Evolutionary conservation across 2,888 invertebrate genomes (phyloP).

Genomic region (Hymenopus coronatus): DNA sequence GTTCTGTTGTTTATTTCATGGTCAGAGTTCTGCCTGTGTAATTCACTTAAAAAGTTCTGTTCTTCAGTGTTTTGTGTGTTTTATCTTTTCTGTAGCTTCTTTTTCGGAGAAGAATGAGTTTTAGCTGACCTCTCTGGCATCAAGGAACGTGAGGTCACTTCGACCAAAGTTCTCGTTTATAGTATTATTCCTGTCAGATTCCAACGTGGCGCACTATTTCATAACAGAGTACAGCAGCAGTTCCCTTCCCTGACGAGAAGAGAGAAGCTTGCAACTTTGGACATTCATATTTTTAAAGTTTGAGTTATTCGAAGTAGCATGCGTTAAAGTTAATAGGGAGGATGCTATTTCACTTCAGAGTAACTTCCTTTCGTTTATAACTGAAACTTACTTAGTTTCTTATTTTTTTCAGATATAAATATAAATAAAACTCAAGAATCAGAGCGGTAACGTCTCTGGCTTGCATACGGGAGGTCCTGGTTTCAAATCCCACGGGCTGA

Average conservation of each 20-base stretch:
- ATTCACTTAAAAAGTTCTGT: background rate
- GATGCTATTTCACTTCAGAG: too few species aligned
- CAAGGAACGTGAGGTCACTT: background rate
- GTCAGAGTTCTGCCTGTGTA: too few species aligned
- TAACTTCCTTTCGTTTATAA: too few species aligned
- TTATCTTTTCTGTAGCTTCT: background rate
- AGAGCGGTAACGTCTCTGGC: too few species aligned
- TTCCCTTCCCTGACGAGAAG: background rate
- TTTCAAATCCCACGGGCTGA: too few species aligned
- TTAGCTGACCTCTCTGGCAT: background rate
- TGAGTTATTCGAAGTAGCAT: too few species aligned
- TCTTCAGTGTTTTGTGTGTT: background rate
- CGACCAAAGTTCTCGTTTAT: background rate
- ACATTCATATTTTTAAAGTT: background rate
- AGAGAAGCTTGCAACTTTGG: background rate
- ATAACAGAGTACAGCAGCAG: background rate
- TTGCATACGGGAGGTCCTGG: too few species aligned
- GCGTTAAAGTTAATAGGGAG: too few species aligned
- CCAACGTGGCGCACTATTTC: background rate
- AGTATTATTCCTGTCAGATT: background rate
- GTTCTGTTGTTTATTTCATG: too few species aligned
- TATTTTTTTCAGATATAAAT: too few species aligned
- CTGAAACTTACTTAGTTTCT: too few species aligned
- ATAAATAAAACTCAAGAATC: too few species aligned
- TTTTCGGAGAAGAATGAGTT: background rate